These are phyloP conservation scores for Caranx melampygus DNA, from an alignment of 2,113 vertebrate species.

Conservation along the genomic window DNA sequence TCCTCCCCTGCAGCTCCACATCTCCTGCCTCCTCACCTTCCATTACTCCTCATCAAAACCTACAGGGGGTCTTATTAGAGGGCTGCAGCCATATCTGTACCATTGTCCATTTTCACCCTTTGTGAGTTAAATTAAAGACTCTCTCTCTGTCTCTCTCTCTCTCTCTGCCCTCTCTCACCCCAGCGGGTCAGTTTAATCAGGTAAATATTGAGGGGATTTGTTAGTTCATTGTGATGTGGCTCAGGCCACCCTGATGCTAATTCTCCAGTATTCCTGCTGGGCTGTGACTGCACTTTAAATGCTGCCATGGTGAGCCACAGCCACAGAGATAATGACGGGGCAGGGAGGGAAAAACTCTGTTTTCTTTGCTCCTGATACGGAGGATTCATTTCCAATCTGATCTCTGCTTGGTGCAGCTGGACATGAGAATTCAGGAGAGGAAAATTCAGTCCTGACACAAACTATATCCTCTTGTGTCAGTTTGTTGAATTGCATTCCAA, in stretches of 20 bases:
- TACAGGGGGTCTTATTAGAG: constrained; percentile 43
- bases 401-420: background rate
- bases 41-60: constrained; percentile 44
- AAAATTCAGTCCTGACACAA: constrained; percentile 26
- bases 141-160: background rate
- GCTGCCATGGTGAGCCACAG: background rate
- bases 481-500: background rate
- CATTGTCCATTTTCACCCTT: constrained; percentile 16
- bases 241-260: constrained; percentile 3
- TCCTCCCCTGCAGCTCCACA: background rate
- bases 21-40: constrained; percentile 20
- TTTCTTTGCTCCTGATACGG: constrained; percentile 14
- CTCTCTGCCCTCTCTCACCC: background rate
- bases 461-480: constrained; percentile 4
- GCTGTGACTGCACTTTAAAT: background rate
- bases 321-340: constrained; percentile 53
- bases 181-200: constrained; percentile 32
- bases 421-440: background rate
- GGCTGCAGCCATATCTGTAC: constrained; percentile 32
- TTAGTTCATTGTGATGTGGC: constrained; percentile 35
- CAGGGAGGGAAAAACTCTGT: background rate
- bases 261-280: constrained; percentile 10
- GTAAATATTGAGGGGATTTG: constrained; percentile 60
- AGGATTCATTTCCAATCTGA: constrained; percentile 23
- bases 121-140: constrained; percentile 19